Percentiles rank a stretch among this genome's conserved stretches.
These are phyloP conservation scores for Venustaconcha ellipsiformis DNA, from an alignment of 1,140 invertebrate genomes.

Conservation along the genomic window DNA sequence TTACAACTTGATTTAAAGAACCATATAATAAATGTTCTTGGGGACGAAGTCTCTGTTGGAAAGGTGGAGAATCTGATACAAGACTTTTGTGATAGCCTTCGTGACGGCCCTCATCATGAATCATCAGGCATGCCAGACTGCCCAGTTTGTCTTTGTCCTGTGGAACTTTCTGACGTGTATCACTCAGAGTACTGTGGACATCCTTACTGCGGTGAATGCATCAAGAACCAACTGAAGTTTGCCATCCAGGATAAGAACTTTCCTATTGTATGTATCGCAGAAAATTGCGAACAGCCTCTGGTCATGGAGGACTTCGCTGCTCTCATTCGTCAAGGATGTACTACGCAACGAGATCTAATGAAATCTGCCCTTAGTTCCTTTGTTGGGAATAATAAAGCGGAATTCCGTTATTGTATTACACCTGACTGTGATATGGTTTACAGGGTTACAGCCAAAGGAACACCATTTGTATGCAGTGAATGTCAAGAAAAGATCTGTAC, in stretches of 20 bases:
- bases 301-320: conserved; percentile 43
- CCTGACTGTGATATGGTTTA: conserved; percentile 57
- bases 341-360: conserved; percentile 26
- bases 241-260: conserved; percentile 36
- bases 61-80: conserved; percentile 12
- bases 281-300: conserved; percentile 42
- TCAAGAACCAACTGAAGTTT: conserved; percentile 37
- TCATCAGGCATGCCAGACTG: conserved; percentile 40
- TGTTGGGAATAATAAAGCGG: conserved; percentile 32
- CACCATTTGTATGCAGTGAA: conserved; percentile 42
- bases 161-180: conserved; percentile 46
- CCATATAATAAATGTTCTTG: conserved; percentile 46
- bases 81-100: no score
- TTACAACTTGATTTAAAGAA: conserved; percentile 37
- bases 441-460: conserved; percentile 30
- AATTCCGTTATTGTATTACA: conserved; percentile 50
- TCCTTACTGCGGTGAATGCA: conserved; percentile 55
- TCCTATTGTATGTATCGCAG: conserved; percentile 46
- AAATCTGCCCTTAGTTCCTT: conserved; percentile 35
- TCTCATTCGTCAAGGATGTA: conserved; percentile 19
- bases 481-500: conserved; percentile 49
- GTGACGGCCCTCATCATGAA: no score
- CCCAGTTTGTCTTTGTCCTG: conserved; percentile 49
- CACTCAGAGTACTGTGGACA: conserved; percentile 60
- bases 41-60: conserved; percentile 34